Conservation (phyloP, 2,888 invertebrate species). For the Pseudanteris insignis region DNA sequence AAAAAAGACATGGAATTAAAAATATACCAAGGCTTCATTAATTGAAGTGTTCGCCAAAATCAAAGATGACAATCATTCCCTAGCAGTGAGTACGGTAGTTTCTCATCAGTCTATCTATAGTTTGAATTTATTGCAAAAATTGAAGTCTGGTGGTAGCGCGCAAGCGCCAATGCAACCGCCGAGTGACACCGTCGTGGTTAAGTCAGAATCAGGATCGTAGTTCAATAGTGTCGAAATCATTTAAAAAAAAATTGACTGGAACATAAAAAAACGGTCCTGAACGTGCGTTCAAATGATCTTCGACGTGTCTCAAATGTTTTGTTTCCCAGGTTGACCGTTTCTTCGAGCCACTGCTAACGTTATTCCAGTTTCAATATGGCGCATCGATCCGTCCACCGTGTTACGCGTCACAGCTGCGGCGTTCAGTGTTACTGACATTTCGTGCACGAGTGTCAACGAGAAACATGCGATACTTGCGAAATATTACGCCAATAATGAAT, state of each 20-base stretch:
- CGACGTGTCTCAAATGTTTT: too few species aligned
- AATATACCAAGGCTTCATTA: background rate
- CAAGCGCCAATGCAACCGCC: conserved; percentile 11
- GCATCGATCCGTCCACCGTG: conserved; percentile 22
- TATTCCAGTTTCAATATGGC: conserved; percentile 15
- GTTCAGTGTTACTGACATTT: conserved; percentile 6
- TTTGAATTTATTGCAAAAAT: conserved; percentile 7
- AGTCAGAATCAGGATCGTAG: too few species aligned
- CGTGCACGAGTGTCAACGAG: conserved; percentile 1
- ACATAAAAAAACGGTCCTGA: too few species aligned
- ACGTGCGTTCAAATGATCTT: too few species aligned
- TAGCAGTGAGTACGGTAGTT: conserved; percentile 12
- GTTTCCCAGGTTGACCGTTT: too few species aligned
- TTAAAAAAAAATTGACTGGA: too few species aligned
- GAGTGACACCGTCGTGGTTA: too few species aligned
- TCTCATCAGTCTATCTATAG: conserved; percentile 16
- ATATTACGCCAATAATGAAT: too few species aligned
- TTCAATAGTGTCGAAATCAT: too few species aligned
- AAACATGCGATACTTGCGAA: conserved; percentile 15
- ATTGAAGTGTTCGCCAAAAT: conserved; percentile 1
- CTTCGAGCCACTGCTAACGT: background rate
- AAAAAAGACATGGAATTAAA: background rate
- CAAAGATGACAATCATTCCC: too few species aligned
- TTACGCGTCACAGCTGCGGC: conserved; percentile 4
- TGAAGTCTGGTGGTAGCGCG: conserved; percentile 2